Conservation (phyloP, 2,888 invertebrate genomes). For the Chorisops tibialis region DNA sequence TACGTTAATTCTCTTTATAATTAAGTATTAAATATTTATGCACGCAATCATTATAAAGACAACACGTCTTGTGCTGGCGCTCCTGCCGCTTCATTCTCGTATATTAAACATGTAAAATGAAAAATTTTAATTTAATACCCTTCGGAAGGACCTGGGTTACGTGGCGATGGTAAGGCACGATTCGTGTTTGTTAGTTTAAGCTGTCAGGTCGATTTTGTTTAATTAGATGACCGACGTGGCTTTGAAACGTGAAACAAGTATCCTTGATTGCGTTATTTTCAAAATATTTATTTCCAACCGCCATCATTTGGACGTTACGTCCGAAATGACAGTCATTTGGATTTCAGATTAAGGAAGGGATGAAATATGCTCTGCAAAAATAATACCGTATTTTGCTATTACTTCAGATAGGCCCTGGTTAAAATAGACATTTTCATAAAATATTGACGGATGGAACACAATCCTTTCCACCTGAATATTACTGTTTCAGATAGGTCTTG, state of each 20-base stretch:
- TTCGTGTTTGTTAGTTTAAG: neutral
- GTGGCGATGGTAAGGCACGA: neutral
- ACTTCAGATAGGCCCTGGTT: too few species aligned
- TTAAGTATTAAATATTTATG: slow-evolving; percentile 36
- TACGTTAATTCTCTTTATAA: slow-evolving; percentile 36
- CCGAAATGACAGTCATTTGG: neutral
- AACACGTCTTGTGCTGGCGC: slow-evolving; percentile 26
- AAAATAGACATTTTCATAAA: too few species aligned
- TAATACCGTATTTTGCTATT: too few species aligned
- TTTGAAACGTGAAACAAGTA: too few species aligned
- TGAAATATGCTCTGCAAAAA: too few species aligned
- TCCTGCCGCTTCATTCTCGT: neutral
- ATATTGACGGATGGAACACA: too few species aligned
- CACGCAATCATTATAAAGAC: slow-evolving; percentile 36
- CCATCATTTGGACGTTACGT: neutral
- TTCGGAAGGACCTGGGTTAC: slow-evolving; percentile 10
- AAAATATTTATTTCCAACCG: neutral
- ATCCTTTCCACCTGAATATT: too few species aligned
- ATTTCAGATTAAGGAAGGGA: too few species aligned
- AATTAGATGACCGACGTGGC: slow-evolving; percentile 1
- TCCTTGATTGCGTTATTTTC: neutral
- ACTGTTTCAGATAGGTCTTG: too few species aligned
- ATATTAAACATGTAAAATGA: slow-evolving; percentile 23
- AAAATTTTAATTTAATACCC: slow-evolving; percentile 27
- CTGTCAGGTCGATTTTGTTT: slow-evolving; percentile 2